phyloP scores from a whole-genome alignment of 2,888 invertebrate species.

The Lomographa bimaculata region DNA sequence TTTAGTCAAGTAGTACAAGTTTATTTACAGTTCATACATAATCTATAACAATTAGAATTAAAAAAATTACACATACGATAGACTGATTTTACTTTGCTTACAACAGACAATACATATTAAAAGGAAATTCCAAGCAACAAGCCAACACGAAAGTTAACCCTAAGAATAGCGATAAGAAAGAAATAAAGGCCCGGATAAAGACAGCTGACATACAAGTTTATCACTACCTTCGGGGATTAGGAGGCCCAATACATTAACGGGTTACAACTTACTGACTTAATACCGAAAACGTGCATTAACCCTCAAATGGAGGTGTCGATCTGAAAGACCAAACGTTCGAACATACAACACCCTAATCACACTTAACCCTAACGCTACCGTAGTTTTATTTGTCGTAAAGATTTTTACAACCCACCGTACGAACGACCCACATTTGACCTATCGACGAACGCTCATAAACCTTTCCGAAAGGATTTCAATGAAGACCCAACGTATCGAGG shows the following conservation, averaged over 20 bases:
- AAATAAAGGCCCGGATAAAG: slow-evolving; percentile 16
- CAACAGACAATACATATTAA: too few relatives aligned
- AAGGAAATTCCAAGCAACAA: background rate
- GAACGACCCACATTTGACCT: slow-evolving; percentile 42
- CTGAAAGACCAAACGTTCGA: slow-evolving; percentile 32
- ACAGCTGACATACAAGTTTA: slow-evolving; percentile 28
- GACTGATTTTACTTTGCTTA: too few relatives aligned
- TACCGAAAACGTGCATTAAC: slow-evolving; percentile 27
- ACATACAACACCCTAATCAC: slow-evolving; percentile 59
- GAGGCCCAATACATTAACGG: slow-evolving; percentile 27
- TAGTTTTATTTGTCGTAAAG: slow-evolving; percentile 74
- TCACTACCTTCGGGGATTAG: slow-evolving; percentile 24
- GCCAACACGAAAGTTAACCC: slow-evolving; percentile 10
- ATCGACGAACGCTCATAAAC: slow-evolving; percentile 65
- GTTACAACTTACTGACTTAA: slow-evolving; percentile 23
- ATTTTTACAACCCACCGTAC: slow-evolving; percentile 70
- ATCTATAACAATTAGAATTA: too few relatives aligned
- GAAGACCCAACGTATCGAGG: slow-evolving; percentile 39
- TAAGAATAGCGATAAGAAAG: slow-evolving; percentile 6
- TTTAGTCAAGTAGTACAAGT: too few relatives aligned
- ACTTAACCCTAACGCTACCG: slow-evolving; percentile 65
- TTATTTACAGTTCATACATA: too few relatives aligned
- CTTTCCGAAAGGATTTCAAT: slow-evolving; percentile 56
- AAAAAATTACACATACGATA: too few relatives aligned
- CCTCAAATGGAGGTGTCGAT: slow-evolving; percentile 38